Conservation (phyloP, 2,888 invertebrate species). For the Charanyca ferruginea region DNA sequence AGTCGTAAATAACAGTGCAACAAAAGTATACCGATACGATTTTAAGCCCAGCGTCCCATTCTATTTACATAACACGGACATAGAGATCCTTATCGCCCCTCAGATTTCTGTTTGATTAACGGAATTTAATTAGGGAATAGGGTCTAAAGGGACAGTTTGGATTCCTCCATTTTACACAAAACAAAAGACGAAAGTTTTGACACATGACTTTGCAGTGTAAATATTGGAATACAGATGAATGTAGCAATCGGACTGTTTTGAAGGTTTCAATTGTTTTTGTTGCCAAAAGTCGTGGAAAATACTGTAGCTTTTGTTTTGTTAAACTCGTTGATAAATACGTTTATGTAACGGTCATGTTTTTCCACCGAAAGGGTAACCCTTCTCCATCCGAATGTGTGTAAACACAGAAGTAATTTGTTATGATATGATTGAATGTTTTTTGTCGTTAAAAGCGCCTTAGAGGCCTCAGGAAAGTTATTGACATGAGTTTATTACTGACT, state of each 20-base stretch:
- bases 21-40: neutral
- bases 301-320: constrained; percentile 23
- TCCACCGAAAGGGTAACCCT: neutral
- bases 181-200: constrained; percentile 17
- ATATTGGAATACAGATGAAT: constrained; percentile 24
- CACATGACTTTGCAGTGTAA: constrained; percentile 17
- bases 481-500: no score
- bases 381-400: neutral
- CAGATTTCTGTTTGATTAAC: constrained; percentile 18
- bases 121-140: constrained; percentile 11
- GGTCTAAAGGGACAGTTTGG: neutral
- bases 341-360: constrained; percentile 8
- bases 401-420: neutral
- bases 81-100: neutral
- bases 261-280: constrained; percentile 17
- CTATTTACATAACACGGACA: constrained; percentile 6
- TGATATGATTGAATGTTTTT: neutral
- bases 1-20: constrained; percentile 7
- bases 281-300: neutral
- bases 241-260: constrained; percentile 7
- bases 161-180: constrained; percentile 12
- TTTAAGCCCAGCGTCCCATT: neutral
- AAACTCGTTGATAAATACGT: constrained; percentile 12
- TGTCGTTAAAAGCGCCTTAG: no score
- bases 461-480: no score